phyloP scores from a whole-genome alignment of 2,888 invertebrate genomes.

The Conistra vaccinii region DNA sequence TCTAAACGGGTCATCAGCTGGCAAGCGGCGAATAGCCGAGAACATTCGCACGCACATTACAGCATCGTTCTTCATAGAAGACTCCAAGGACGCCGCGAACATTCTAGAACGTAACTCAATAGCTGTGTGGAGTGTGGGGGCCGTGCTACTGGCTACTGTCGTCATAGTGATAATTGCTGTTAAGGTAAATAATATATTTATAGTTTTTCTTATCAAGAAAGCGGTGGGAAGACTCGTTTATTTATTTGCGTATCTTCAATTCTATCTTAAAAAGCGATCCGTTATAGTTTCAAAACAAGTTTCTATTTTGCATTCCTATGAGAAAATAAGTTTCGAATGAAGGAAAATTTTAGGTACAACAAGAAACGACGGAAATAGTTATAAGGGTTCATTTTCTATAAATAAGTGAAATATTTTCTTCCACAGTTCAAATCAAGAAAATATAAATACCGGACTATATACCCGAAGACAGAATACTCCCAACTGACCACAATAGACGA shows the following conservation, averaged over 20 bases:
- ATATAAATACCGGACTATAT: conserved; percentile 77
- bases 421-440: conserved; percentile 82
- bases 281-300: background rate
- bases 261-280: background rate
- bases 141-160: conserved; percentile 73
- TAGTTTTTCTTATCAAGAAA: too few species aligned
- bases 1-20: conserved; percentile 93
- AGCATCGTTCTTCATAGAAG: conserved; percentile 82
- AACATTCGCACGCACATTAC: conserved; percentile 82
- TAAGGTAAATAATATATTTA: conserved; percentile 72
- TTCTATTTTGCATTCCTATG: background rate
- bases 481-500: conserved; percentile 87
- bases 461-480: conserved; percentile 84
- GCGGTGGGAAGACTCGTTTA: background rate
- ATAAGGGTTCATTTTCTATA: background rate
- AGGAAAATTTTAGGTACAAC: background rate
- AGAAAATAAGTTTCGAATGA: background rate
- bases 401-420: conserved; percentile 37
- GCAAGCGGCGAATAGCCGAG: conserved; percentile 93
- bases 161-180: conserved; percentile 76
- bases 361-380: background rate
- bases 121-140: conserved; percentile 76
- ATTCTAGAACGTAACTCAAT: conserved; percentile 79
- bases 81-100: conserved; percentile 74
- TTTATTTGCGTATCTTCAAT: too few species aligned